Evolutionary conservation across 1,140 invertebrate species (phyloP).

Genomic region (Caenorhabditis elegans): DNA sequence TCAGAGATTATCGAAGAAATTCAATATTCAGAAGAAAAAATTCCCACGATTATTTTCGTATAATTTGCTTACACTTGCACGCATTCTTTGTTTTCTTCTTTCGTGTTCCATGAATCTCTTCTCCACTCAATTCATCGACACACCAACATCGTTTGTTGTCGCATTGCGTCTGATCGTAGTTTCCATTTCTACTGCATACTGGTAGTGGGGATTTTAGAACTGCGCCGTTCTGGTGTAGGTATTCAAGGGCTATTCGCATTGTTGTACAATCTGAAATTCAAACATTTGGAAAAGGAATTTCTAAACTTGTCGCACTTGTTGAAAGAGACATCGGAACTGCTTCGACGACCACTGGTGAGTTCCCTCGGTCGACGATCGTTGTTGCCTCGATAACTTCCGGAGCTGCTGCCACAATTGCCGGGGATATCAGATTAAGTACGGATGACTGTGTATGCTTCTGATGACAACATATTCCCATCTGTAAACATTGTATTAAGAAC

Average conservation of each 20-base stretch:
- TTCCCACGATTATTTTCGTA: conserved; percentile 2
- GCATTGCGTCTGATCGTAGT: conserved; percentile 7
- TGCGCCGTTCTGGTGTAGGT: not conserved
- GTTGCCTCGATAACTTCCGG: not conserved
- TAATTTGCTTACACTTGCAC: conserved; percentile 38
- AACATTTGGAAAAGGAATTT: too few species aligned
- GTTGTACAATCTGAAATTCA: conserved; percentile 1
- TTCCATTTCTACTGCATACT: conserved; percentile 1
- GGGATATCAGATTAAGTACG: not conserved
- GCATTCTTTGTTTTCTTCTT: conserved; percentile 42
- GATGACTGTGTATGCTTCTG: not conserved
- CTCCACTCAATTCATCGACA: conserved; percentile 50
- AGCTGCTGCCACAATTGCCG: not conserved
- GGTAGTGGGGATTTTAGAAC: not conserved
- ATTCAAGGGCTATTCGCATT: not conserved
- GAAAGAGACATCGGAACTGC: not conserved
- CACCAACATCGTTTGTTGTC: conserved; percentile 44
- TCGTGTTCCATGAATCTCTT: conserved; percentile 51
- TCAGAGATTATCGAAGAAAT: too few species aligned
- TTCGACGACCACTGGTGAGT: not conserved
- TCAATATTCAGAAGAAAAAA: not conserved
- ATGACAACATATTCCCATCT: not conserved
- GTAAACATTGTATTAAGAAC: not conserved
- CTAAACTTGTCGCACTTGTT: too few species aligned
- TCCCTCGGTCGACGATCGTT: not conserved